phyloP scores from a whole-genome alignment of 2,113 vertebrate genomes.

The Hystrix brachyura region DNA sequence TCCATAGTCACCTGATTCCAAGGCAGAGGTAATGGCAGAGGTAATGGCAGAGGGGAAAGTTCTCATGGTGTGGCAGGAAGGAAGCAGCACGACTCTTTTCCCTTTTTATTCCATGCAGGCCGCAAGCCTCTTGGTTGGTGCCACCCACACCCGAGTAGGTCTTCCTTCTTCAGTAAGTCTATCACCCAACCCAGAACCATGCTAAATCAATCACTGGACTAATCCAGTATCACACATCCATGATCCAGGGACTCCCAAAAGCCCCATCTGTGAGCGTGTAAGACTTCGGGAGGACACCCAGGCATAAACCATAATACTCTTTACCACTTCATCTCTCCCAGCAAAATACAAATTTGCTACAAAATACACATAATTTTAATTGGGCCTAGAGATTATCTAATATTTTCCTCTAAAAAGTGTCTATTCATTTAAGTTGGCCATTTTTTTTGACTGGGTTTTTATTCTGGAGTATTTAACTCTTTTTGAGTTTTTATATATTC shows the following conservation, averaged over 20 bases:
- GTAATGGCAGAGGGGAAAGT: not conserved
- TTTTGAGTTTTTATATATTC: not conserved
- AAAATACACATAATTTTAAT: conserved; percentile 22
- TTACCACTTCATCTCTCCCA: not conserved
- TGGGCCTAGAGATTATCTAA: not conserved
- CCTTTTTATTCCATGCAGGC: not conserved
- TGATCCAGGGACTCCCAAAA: not conserved
- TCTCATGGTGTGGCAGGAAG: not conserved
- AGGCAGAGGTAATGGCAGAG: not conserved
- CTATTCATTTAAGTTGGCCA: not conserved
- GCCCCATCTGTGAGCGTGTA: not conserved
- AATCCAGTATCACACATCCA: not conserved
- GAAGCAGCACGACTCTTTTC: not conserved
- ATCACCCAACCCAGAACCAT: not conserved
- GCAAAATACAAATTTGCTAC: not conserved
- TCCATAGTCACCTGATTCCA: not conserved
- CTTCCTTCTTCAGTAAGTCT: not conserved
- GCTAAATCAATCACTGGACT: not conserved
- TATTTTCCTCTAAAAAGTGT: not conserved
- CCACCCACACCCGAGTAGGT: not conserved
- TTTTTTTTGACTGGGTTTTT: not conserved
- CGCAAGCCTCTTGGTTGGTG: not conserved
- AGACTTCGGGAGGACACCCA: not conserved
- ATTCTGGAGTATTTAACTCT: not conserved
- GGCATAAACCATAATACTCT: not conserved